phyloP scores from a whole-genome alignment of 2,888 invertebrate species.

The Smittia aterrima region DNA sequence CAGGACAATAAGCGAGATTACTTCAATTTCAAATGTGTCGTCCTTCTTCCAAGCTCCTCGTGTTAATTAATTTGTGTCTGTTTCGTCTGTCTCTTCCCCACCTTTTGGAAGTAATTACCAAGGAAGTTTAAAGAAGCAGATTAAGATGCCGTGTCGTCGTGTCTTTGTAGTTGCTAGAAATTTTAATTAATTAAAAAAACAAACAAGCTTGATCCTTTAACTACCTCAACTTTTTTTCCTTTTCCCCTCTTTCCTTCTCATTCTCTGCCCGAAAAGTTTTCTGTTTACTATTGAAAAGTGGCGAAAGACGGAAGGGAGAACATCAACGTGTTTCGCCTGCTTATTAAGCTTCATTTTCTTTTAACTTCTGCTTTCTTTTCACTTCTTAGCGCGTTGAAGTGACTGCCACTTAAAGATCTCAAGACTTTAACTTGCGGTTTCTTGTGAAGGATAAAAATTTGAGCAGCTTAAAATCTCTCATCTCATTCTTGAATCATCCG shows the following conservation, averaged over 20 bases:
- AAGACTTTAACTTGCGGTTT: too few species aligned
- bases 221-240: neutral
- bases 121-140: constrained; percentile 1
- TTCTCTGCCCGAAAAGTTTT: neutral
- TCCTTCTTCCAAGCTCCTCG: neutral
- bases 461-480: neutral
- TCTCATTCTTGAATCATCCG: neutral
- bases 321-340: neutral
- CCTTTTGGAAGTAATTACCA: neutral
- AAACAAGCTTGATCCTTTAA: constrained; percentile 10
- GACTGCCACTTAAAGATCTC: neutral
- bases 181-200: constrained; percentile 3
- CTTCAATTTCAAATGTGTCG: neutral
- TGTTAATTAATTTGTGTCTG: constrained; percentile 7
- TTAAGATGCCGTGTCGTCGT: neutral
- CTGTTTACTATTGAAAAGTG: neutral
- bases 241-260: neutral
- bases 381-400: neutral
- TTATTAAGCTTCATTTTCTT: neutral
- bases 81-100: neutral
- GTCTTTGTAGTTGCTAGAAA: neutral
- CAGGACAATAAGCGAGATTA: too few species aligned
- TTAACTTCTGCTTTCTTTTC: neutral
- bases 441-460: too few species aligned
- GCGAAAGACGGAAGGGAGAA: neutral